Conservation (phyloP, 2,888 invertebrate species). For the Thymelicus acteon region DNA sequence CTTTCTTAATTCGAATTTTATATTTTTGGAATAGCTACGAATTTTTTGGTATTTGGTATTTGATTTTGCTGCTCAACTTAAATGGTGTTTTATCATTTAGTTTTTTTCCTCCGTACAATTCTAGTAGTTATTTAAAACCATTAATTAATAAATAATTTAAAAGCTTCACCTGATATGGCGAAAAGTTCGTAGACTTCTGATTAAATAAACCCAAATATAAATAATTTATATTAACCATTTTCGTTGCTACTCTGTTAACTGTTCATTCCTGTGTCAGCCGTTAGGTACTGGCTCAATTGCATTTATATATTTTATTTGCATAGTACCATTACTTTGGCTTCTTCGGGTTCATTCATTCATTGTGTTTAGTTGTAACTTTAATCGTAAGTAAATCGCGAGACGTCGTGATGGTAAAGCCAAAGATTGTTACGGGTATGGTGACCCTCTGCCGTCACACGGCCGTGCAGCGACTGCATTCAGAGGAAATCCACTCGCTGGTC, state of each 20-base stretch:
- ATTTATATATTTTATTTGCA: constrained; percentile 52
- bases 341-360: constrained; percentile 56
- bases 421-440: constrained; percentile 85
- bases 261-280: constrained; percentile 31
- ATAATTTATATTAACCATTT: constrained; percentile 7
- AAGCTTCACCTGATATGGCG: neutral
- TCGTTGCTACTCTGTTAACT: constrained; percentile 9
- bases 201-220: neutral
- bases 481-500: constrained; percentile 39
- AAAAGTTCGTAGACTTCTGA: constrained; percentile 16
- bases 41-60: constrained; percentile 8
- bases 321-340: constrained; percentile 55
- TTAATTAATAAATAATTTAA: neutral
- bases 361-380: constrained; percentile 59
- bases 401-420: constrained; percentile 85
- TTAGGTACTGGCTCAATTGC: constrained; percentile 60
- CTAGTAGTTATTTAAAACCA: no score
- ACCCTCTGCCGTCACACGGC: constrained; percentile 84
- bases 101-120: no score
- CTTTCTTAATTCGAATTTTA: constrained; percentile 12
- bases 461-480: constrained; percentile 60
- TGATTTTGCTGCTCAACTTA: no score
- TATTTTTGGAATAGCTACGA: neutral
- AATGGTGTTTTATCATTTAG: no score
- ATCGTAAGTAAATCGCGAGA: constrained; percentile 78